Conservation (phyloP, 2,797 vertebrate genomes). For the Hybognathus amarus region DNA sequence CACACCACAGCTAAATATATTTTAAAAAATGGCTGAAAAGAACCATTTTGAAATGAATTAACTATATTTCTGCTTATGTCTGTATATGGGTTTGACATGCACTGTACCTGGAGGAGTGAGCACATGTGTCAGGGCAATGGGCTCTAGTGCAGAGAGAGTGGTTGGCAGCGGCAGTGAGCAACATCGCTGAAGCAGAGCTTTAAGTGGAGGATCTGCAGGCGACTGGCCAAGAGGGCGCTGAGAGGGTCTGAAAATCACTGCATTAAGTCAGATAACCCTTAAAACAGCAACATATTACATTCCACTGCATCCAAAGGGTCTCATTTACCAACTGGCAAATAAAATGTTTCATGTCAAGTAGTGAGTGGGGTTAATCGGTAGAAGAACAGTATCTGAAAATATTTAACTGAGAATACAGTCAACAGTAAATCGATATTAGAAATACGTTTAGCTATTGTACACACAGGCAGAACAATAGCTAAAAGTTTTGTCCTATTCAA, state of each 20-base stretch:
- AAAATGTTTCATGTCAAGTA: background rate
- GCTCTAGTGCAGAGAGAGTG: constrained; percentile 77
- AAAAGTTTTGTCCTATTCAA: background rate
- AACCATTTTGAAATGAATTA: background rate
- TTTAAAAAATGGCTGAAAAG: too few relatives aligned
- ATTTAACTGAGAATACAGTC: constrained; percentile 11
- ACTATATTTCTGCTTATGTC: background rate
- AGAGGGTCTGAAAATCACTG: constrained; percentile 80
- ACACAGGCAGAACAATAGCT: background rate
- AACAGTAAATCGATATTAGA: background rate
- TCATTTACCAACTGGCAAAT: background rate
- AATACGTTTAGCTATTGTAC: background rate
- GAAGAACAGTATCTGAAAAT: constrained; percentile 65
- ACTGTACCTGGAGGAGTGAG: constrained; percentile 75
- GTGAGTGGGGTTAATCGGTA: constrained; percentile 54
- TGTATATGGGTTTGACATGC: background rate
- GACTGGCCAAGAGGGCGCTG: constrained; percentile 80
- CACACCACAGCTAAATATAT: too few relatives aligned
- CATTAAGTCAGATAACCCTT: constrained; percentile 67
- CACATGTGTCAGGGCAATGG: constrained; percentile 74
- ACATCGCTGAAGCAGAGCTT: constrained; percentile 84
- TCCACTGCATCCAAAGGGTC: background rate
- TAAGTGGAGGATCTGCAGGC: constrained; percentile 81
- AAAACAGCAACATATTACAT: background rate
- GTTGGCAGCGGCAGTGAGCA: constrained; percentile 84